These are phyloP conservation scores for Apamea monoglypha DNA, from an alignment of 2,888 invertebrate genomes.

Conservation along the genomic window DNA sequence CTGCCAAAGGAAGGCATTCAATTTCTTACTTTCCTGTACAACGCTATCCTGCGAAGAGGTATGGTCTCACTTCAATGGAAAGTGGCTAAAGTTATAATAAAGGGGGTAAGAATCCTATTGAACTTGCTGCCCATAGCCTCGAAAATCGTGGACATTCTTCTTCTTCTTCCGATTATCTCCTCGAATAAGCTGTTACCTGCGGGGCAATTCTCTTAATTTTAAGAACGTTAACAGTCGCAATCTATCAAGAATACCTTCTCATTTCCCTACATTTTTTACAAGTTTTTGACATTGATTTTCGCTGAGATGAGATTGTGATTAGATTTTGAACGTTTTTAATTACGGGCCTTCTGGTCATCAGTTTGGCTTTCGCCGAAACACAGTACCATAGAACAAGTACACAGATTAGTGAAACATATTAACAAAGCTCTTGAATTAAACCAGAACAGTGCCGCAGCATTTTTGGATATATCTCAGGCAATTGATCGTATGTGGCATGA, in stretches of 20 bases:
- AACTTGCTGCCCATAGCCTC: not conserved
- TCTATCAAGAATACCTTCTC: no score
- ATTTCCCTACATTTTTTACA: no score
- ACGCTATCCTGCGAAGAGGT: no score
- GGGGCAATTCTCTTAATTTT: no score
- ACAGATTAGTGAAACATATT: not conserved
- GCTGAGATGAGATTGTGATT: no score
- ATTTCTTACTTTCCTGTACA: not conserved
- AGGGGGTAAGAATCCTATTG: not conserved
- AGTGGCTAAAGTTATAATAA: no score
- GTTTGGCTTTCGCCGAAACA: not conserved
- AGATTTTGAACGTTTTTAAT: no score
- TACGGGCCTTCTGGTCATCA: not conserved
- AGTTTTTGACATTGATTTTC: no score
- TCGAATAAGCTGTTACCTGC: not conserved
- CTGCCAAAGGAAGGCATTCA: not conserved
- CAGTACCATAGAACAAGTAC: not conserved
- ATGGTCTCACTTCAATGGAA: no score
- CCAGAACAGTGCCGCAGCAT: not conserved
- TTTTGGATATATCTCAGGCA: not conserved
- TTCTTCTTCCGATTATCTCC: not conserved
- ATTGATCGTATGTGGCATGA: slow-evolving; percentile 2
- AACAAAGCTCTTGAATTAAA: not conserved
- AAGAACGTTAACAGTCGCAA: no score
- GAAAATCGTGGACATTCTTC: not conserved